Evolutionary conservation across 1,140 invertebrate species (phyloP).

Genomic region (Solenopsis invicta): DNA sequence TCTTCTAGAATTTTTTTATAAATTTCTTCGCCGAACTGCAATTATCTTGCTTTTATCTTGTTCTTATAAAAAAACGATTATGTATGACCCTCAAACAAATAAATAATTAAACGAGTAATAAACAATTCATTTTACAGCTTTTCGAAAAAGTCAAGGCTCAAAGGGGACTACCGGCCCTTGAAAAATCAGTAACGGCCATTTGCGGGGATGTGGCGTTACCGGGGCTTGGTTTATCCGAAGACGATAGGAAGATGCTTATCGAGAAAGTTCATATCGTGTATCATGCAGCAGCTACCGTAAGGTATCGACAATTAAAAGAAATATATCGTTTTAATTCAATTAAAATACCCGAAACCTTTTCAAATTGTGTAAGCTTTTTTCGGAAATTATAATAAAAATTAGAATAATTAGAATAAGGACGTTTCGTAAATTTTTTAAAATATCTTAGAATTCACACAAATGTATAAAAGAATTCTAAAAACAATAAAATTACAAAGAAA

Average conservation of each 20-base stretch:
- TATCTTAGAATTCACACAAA: no score
- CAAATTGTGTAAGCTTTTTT: no score
- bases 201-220: constrained; percentile 92
- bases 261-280: constrained; percentile 94
- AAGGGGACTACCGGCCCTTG: constrained; percentile 87
- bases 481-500: no score
- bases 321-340: not conserved
- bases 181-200: constrained; percentile 91
- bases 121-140: constrained; percentile 87
- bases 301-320: constrained; percentile 80
- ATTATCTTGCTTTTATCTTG: not conserved
- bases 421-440: no score
- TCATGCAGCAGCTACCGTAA: constrained; percentile 96
- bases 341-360: not conserved
- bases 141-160: constrained; percentile 91
- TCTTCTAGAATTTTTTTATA: not conserved
- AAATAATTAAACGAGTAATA: not conserved
- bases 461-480: no score
- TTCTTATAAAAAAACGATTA: not conserved
- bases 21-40: not conserved
- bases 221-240: constrained; percentile 91
- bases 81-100: not conserved
- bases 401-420: no score
- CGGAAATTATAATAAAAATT: no score
- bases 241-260: constrained; percentile 90